These are phyloP conservation scores for Hylaeus volcanicus DNA, from an alignment of 1,140 invertebrate genomes.

Conservation along the genomic window DNA sequence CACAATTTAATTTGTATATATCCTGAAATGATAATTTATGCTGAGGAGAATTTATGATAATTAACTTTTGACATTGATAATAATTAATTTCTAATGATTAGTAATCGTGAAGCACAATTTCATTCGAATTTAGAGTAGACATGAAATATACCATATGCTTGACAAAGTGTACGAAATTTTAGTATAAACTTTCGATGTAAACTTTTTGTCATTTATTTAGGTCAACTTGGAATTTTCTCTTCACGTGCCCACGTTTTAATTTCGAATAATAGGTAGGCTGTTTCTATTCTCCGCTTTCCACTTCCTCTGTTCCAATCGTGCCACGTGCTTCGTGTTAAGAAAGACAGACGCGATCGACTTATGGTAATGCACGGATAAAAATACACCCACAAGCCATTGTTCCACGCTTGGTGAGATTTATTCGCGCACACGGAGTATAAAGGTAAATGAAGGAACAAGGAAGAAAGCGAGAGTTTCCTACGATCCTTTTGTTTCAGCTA, in stretches of 20 bases:
- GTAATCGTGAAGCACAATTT: neutral
- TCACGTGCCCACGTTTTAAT: slow-evolving; percentile 28
- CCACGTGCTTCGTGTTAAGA: slow-evolving; percentile 41
- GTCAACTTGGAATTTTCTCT: slow-evolving; percentile 3
- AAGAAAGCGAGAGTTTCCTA: slow-evolving; percentile 17
- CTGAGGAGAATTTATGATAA: too few species aligned
- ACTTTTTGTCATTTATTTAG: neutral
- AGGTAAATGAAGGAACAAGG: slow-evolving; percentile 33
- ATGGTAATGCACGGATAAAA: slow-evolving; percentile 65
- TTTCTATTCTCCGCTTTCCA: slow-evolving; percentile 17
- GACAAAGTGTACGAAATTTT: neutral
- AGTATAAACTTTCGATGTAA: neutral
- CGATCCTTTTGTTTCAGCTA: slow-evolving; percentile 20
- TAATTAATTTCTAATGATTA: too few species aligned
- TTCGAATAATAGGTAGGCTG: slow-evolving; percentile 25
- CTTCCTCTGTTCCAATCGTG: slow-evolving; percentile 12
- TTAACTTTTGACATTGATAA: too few species aligned
- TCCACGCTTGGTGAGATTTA: slow-evolving; percentile 53
- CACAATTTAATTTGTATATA: too few species aligned
- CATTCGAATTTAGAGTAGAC: neutral
- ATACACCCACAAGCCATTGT: slow-evolving; percentile 64
- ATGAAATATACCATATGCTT: neutral
- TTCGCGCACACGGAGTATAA: slow-evolving; percentile 37
- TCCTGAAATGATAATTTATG: too few species aligned
- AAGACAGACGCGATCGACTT: slow-evolving; percentile 62